A percentile compares a stretch with the other conserved stretches of the same genome.
phyloP scores from a whole-genome alignment of 1,140 invertebrate genomes.

The Cydia fagiglandana region DNA sequence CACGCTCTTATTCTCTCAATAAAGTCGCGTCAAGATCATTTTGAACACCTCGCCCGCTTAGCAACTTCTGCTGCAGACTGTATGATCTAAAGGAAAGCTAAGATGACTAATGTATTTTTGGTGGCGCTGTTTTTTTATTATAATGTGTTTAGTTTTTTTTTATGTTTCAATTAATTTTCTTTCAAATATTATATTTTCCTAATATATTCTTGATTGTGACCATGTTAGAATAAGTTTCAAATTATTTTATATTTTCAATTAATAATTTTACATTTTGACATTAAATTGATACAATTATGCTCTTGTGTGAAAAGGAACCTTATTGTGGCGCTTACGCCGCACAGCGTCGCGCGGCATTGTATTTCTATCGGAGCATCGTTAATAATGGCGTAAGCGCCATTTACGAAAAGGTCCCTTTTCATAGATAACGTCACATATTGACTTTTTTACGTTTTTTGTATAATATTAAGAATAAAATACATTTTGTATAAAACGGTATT shows the following conservation, averaged over 20 bases:
- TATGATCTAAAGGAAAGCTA: not conserved
- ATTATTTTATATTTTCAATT: not conserved
- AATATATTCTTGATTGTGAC: not conserved
- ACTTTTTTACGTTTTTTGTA: not conserved
- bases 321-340: no score
- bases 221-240: not conserved
- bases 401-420: no score
- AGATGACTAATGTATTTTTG: not conserved
- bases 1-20: no score
- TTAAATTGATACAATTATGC: not conserved
- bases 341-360: no score
- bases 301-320: no score
- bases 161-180: no score
- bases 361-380: no score
- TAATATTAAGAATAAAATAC: constrained; percentile 6
- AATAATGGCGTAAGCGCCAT: no score
- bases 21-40: no score
- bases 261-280: not conserved
- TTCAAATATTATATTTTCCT: no score
- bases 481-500: not conserved
- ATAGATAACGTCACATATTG: not conserved
- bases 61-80: no score
- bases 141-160: not conserved
- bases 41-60: no score
- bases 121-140: not conserved